phyloP scores from a whole-genome alignment of 1,140 invertebrate species.

The Drosophila sechellia region DNA sequence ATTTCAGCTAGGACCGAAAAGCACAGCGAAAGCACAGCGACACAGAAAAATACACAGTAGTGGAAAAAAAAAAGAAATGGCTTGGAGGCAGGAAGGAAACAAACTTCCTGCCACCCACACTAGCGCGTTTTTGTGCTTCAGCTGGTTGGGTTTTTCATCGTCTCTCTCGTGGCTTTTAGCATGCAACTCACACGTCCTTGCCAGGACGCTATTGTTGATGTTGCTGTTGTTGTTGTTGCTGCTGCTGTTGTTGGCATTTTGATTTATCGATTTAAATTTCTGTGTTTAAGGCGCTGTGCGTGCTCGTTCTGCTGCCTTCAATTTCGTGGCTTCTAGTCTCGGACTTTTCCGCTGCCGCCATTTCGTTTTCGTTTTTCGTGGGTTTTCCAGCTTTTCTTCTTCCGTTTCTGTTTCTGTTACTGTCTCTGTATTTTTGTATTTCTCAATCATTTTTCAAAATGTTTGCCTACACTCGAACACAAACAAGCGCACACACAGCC shows the following conservation, averaged over 20 bases:
- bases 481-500: neutral
- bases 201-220: slow-evolving; percentile 50
- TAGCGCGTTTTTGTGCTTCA: slow-evolving; percentile 17
- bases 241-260: slow-evolving; percentile 70
- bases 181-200: slow-evolving; percentile 82
- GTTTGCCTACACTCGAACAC: slow-evolving; percentile 15
- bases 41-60: slow-evolving; percentile 9
- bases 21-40: slow-evolving; percentile 19
- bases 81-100: slow-evolving; percentile 41
- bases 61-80: slow-evolving; percentile 2
- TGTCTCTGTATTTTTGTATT: slow-evolving; percentile 50
- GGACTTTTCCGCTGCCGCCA: slow-evolving; percentile 21
- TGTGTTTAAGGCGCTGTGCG: slow-evolving; percentile 60
- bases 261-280: slow-evolving; percentile 80
- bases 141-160: slow-evolving; percentile 20
- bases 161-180: slow-evolving; percentile 68
- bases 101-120: slow-evolving; percentile 53
- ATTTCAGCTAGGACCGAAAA: slow-evolving; percentile 57
- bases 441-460: slow-evolving; percentile 63
- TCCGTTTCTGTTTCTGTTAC: slow-evolving; percentile 19
- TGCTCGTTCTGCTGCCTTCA: slow-evolving; percentile 19
- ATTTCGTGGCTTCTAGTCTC: slow-evolving; percentile 12
- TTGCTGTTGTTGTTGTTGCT: slow-evolving; percentile 51
- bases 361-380: slow-evolving; percentile 10
- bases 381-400: slow-evolving; percentile 3